Conservation (phyloP, 2,888 invertebrate genomes). For the Pandemis heparana region DNA sequence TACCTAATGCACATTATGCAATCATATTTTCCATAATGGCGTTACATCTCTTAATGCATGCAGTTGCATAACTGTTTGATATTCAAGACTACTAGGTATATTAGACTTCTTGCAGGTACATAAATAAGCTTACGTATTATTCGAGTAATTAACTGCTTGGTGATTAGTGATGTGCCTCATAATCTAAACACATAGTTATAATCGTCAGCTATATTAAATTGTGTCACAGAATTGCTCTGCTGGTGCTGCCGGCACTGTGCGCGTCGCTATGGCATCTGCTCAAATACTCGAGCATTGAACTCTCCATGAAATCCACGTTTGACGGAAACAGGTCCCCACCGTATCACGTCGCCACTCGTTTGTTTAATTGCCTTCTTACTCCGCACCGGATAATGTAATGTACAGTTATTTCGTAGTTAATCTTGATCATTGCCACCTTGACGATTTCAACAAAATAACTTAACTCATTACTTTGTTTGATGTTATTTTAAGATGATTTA, state of each 20-base stretch:
- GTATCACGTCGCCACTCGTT: conserved; percentile 50
- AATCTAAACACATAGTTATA: neutral
- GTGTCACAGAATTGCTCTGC: conserved; percentile 3
- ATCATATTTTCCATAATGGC: too few relatives aligned
- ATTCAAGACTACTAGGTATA: too few relatives aligned
- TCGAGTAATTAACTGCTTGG: neutral
- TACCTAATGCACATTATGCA: too few relatives aligned
- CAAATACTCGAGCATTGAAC: conserved; percentile 77
- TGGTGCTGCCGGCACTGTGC: conserved; percentile 46
- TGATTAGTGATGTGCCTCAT: neutral
- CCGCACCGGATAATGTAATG: conserved; percentile 25
- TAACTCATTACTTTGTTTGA: neutral
- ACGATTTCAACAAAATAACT: neutral
- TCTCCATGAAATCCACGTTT: conserved; percentile 64
- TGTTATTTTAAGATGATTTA: neutral
- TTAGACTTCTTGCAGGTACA: neutral
- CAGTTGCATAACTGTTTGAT: too few relatives aligned
- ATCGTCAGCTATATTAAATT: neutral
- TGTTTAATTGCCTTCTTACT: conserved; percentile 54
- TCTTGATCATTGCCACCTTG: neutral
- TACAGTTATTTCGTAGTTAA: conserved; percentile 21
- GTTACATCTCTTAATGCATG: too few relatives aligned
- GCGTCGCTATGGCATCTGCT: conserved; percentile 60
- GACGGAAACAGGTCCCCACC: conserved; percentile 65
- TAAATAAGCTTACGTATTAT: neutral